phyloP scores from a whole-genome alignment of 1,140 invertebrate species.

The Formica selysi region DNA sequence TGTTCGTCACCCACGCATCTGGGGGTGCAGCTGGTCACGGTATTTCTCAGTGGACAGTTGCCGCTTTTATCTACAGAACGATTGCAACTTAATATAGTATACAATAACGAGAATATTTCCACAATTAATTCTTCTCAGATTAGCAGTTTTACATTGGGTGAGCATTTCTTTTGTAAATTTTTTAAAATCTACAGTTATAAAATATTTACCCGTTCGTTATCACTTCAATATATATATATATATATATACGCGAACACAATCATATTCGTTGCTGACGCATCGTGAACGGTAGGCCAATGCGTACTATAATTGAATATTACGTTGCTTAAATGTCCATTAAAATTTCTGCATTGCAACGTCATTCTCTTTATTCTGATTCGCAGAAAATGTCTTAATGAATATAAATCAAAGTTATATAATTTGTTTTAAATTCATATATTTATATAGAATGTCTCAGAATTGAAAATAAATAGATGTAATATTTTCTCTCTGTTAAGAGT shows the following conservation, averaged over 20 bases:
- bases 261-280: not conserved
- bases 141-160: not conserved
- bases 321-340: conserved; percentile 12
- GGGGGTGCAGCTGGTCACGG: conserved; percentile 89
- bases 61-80: conserved; percentile 78
- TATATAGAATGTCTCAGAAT: not conserved
- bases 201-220: too few species aligned
- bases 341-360: not conserved
- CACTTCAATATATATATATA: too few species aligned
- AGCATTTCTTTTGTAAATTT: not conserved
- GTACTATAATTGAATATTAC: conserved; percentile 43
- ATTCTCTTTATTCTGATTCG: not conserved
- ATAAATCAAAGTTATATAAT: conserved; percentile 1
- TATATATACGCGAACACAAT: too few species aligned
- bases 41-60: conserved; percentile 88
- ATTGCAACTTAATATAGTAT: not conserved
- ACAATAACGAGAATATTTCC: not conserved
- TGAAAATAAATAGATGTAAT: not conserved
- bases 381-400: not conserved
- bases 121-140: not conserved
- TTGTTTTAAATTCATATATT: not conserved
- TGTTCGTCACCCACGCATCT: conserved; percentile 89
- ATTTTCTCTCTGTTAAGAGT: not conserved
- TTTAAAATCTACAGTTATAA: too few species aligned
- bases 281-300: not conserved